These are phyloP conservation scores for Poecilia picta DNA, from an alignment of 2,797 vertebrate species.

Conservation along the genomic window DNA sequence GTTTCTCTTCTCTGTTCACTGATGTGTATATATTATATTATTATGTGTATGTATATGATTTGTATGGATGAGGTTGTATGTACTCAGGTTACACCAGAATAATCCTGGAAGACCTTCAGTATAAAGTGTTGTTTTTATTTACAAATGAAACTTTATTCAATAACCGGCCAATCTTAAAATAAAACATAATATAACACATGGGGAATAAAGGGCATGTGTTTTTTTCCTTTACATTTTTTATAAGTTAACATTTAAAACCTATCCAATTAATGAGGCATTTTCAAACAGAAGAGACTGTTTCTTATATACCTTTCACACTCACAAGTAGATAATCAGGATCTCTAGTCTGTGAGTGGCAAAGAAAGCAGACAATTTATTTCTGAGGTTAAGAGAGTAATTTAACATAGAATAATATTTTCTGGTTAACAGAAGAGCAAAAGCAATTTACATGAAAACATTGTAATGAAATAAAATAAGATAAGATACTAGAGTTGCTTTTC, in stretches of 20 bases:
- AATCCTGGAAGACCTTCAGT: neutral
- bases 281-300: neutral
- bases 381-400: neutral
- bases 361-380: neutral
- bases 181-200: neutral
- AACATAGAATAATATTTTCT: neutral
- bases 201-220: neutral
- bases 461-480: neutral
- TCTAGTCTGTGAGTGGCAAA: neutral
- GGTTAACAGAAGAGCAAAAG: neutral
- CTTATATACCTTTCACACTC: neutral
- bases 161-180: neutral
- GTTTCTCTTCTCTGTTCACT: neutral
- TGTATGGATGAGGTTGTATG: neutral
- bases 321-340: neutral
- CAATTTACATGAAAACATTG: neutral
- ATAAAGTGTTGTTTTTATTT: neutral
- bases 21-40: neutral
- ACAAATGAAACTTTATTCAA: neutral
- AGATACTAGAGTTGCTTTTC: neutral
- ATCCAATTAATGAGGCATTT: neutral
- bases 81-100: neutral
- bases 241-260: neutral
- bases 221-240: neutral
- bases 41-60: neutral